Evolutionary conservation across 2,113 vertebrate genomes (phyloP), one percentile per base, ranked within the genome.

Genomic region (Xyliphius kryptos): DNA sequence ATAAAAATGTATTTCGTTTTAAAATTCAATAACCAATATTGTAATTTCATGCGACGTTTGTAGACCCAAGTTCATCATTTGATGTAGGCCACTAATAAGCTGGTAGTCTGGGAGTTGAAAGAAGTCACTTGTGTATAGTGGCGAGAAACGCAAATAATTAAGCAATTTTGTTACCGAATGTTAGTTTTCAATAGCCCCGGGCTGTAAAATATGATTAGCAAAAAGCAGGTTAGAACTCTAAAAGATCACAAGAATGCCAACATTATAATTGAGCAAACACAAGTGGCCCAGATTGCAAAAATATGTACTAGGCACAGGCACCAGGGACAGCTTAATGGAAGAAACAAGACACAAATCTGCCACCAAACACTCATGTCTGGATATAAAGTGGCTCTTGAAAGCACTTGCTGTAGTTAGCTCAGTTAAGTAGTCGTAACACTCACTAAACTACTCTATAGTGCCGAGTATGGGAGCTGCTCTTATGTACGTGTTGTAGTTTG

Each of bases 181-280:
- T 72, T 76, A 76, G 72, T 68, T 67, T 70, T 57, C 68, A 43
- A 41, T 76, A 67, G 83, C 81, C 82, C 69, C 71, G 52, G 81
- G 84, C 81, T 1, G 16, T 51, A 54, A 74, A 78, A 76, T 68
- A 67, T 37, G 75, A 84, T 84, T 83, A 82, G 76, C 62, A 63
- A 65, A 50, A 70, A 81, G 66, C 71, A 74, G 74, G 74, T 81
- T 81, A 77, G 71, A 79, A 80, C 59, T 52, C 54, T 67, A 65
- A 61, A 76, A 72, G 48, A 61, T 60, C 14, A 69, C 50, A 62
- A 66, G 63, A 49, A 69, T 61, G 60, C 52, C 61, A 62, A 16
- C 37, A 15, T 66, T 61, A 56, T 66, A 78, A 75, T 72, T 71
- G 66, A 74, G 57, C 66, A 73, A 73, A 78, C 76, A 74, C 14